Base-by-base conservation (phyloP, 2,113 vertebrate species). In the Cettia cetti region DNA sequence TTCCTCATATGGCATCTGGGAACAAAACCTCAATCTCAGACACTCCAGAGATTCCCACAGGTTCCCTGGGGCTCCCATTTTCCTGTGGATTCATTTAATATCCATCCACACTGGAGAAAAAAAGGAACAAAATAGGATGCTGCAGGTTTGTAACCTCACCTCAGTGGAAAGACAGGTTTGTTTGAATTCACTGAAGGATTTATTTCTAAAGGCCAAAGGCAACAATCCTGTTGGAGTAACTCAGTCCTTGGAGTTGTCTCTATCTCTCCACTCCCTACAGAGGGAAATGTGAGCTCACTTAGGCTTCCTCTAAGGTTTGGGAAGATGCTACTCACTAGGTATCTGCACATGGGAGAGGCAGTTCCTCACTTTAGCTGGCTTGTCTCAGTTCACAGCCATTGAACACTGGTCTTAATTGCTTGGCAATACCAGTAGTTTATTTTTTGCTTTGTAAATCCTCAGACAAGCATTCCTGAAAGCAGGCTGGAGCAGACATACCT, bases 101-200 rank as follows among this genome's bases (percentile, higher is more conserved):
- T 86, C 42, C 40, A 52, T 20, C 12, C 33, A 52, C 19, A 44
- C 4, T 18, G 37, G 22, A 60, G 31, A 4, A 54, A 10, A 40
- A 52, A 65, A n/a, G 7, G 13, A 84, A 22, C 0, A 12, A 60
- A 81, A 56, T 27, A 66, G 7, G 27, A 37, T 54, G 18, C 15
- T 59, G n/a, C 27, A 54, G 3, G 0, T 42, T 61, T 69, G 44
- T 74, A 33, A 54, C 3, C 1, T 1, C 12, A 18, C 63, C 63
- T 74, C 27, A 47, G 11, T 31, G 39, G 40, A 86, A 82, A 44
- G 15, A 74, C 4, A 75, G 6, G 15, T 14, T 90, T 13, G 3
- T 59, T 64, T 9, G 19, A 83, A 92, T 7, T 8, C 27, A 68
- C 13, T 13, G 61, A 49, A 44, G 15, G 37, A 23, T 59, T 61